phyloP scores from a whole-genome alignment of 2,113 vertebrate genomes.

The Callospermophilus lateralis region DNA sequence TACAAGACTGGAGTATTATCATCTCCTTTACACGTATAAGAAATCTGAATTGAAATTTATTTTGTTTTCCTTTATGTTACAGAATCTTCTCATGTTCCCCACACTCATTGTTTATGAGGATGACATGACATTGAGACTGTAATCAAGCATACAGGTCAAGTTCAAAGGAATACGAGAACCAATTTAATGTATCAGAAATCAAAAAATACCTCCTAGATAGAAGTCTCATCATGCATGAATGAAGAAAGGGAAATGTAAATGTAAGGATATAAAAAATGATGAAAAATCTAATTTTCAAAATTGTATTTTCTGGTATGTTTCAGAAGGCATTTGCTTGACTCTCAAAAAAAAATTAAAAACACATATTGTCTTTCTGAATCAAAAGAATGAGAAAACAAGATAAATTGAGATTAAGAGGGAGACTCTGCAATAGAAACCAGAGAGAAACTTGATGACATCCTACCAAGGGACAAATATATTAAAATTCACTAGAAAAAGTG shows the following conservation, averaged over 20 bases:
- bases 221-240: background rate
- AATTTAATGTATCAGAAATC: background rate
- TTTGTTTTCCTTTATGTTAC: background rate
- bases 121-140: background rate
- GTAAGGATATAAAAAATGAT: background rate
- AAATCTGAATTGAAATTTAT: background rate
- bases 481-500: background rate
- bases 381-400: background rate
- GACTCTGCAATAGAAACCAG: background rate
- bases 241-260: background rate
- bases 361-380: background rate
- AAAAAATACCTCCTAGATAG: background rate
- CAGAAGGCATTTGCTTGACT: background rate
- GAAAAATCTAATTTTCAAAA: background rate
- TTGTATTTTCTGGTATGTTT: background rate
- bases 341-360: background rate
- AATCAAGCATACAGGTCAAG: background rate
- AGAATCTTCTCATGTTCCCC: background rate
- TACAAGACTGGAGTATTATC: background rate
- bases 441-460: background rate
- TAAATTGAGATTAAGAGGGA: background rate
- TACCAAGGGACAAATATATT: background rate
- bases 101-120: background rate
- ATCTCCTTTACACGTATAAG: background rate
- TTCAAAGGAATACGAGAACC: background rate